Conservation (phyloP, 2,888 invertebrate genomes). For the Diaperis boleti region DNA sequence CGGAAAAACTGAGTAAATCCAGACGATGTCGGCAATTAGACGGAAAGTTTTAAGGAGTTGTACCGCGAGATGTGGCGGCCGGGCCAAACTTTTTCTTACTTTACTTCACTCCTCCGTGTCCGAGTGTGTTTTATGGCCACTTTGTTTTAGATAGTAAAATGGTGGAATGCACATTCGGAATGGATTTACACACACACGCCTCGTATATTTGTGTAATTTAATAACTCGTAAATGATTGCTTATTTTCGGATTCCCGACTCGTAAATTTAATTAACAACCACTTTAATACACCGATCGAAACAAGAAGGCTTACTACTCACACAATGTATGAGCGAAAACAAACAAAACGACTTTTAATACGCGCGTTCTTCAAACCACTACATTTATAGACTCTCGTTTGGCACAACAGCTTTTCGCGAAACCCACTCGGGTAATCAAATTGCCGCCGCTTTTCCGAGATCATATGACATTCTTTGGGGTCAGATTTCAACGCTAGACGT, state of each 20-base stretch:
- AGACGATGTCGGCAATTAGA: slow-evolving; percentile 18
- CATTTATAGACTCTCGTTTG: not conserved
- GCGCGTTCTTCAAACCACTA: not conserved
- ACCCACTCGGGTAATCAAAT: no score
- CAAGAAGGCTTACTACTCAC: slow-evolving; percentile 1
- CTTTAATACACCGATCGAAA: slow-evolving; percentile 23
- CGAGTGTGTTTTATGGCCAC: slow-evolving; percentile 42
- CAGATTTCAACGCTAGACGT: no score
- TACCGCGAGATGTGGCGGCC: slow-evolving; percentile 12
- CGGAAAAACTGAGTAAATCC: slow-evolving; percentile 29
- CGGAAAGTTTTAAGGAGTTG: slow-evolving; percentile 21
- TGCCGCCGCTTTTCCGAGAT: no score
- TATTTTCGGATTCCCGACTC: slow-evolving; percentile 54
- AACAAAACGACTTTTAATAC: not conserved
- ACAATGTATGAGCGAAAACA: slow-evolving; percentile 10
- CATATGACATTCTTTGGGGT: no score
- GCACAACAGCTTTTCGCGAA: no score
- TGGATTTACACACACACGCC: slow-evolving; percentile 66
- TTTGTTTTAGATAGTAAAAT: slow-evolving; percentile 48
- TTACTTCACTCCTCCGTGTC: slow-evolving; percentile 15
- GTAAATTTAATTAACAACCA: slow-evolving; percentile 56
- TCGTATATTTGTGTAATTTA: slow-evolving; percentile 75
- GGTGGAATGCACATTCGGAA: slow-evolving; percentile 42
- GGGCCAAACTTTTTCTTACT: slow-evolving; percentile 11
- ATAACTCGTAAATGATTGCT: slow-evolving; percentile 74